Percentiles rank a stretch among this genome's conserved stretches.
phyloP scores from a whole-genome alignment of 2,113 vertebrate genomes.

The Ranitomeya variabilis region DNA sequence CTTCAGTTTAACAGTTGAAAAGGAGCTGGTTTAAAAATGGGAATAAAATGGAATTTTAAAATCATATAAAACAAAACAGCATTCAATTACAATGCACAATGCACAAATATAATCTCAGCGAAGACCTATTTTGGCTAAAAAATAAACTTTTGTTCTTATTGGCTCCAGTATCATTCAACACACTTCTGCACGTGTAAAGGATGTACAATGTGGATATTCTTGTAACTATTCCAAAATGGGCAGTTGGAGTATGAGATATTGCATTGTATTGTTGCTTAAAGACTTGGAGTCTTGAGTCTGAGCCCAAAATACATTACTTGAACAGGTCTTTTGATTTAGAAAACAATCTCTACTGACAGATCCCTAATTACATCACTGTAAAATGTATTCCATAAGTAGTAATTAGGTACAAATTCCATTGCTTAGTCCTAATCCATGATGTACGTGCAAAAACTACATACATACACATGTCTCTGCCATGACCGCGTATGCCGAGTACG shows the following conservation, averaged over 20 bases:
- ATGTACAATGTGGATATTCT: slow-evolving; percentile 31
- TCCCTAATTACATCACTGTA: slow-evolving; percentile 22
- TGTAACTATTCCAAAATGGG: slow-evolving; percentile 24
- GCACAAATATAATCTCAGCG: slow-evolving; percentile 1
- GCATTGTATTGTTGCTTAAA: slow-evolving; percentile 25
- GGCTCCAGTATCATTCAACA: slow-evolving; percentile 46
- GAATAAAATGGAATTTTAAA: not conserved
- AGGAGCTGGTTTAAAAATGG: not conserved
- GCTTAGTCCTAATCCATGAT: not conserved
- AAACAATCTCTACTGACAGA: slow-evolving; percentile 37
- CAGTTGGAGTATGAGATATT: slow-evolving; percentile 11
- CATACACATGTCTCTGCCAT: too few relatives aligned
- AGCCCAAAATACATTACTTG: slow-evolving; percentile 25
- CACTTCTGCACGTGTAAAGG: not conserved
- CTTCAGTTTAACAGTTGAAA: not conserved
- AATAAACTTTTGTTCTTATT: slow-evolving; percentile 12
- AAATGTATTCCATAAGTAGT: not conserved
- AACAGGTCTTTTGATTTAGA: slow-evolving; percentile 30
- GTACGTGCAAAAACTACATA: not conserved
- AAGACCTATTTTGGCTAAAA: not conserved
- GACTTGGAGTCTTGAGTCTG: not conserved
- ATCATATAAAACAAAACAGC: not conserved
- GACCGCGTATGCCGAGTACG: too few relatives aligned
- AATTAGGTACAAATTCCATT: not conserved
- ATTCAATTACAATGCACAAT: not conserved